Evolutionary conservation across 2,888 invertebrate genomes (phyloP).

Genomic region (Campoletis raptor): DNA sequence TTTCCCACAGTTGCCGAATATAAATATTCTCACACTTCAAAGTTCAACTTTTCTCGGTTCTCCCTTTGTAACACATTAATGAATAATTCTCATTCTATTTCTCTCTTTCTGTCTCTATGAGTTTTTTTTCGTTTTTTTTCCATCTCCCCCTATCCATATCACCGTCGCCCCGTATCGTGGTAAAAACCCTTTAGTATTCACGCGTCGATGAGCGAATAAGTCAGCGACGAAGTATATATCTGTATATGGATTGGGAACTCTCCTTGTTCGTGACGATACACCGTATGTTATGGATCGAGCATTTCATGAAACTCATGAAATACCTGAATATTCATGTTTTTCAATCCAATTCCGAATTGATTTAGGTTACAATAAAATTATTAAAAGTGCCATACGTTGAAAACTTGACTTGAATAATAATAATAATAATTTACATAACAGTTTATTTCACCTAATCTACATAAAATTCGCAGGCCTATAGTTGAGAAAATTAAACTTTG

Average conservation of each 20-base stretch:
- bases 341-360: neutral
- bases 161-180: slow-evolving; percentile 1
- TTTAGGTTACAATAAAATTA: no score
- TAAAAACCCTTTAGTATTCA: slow-evolving; percentile 58
- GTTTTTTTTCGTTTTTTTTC: no score
- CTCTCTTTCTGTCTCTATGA: no score
- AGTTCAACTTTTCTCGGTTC: no score
- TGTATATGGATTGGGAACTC: neutral
- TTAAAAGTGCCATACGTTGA: no score
- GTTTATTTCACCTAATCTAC: no score
- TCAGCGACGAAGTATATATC: slow-evolving; percentile 40
- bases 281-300: neutral
- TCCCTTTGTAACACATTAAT: no score
- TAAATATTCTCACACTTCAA: neutral
- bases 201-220: slow-evolving; percentile 60
- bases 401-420: no score
- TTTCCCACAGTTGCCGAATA: neutral
- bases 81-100: no score
- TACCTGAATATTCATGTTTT: neutral
- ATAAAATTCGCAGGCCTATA: no score
- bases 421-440: no score
- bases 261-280: neutral
- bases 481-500: no score
- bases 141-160: neutral
- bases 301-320: neutral